Base-by-base conservation (phyloP, 2,888 invertebrate genomes). In the Deilephila elpenor region DNA sequence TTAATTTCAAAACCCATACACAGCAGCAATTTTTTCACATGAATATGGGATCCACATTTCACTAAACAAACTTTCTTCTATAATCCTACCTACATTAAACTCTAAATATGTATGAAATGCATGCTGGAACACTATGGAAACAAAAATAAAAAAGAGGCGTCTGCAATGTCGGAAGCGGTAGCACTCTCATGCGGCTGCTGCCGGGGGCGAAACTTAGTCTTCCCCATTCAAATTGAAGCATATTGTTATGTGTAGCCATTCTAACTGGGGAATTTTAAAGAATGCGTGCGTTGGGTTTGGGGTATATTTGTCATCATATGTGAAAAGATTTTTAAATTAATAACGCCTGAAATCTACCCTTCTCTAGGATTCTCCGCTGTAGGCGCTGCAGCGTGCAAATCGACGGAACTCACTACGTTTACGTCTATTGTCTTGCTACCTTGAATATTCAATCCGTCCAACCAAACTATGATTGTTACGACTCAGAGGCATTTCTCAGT, bases 141-240 rank as follows among this genome's bases (percentile, higher is more conserved):
- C 64, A 67, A 67, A 67, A 44, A 67, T 44, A 44, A 67, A 67
- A 67, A 67, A n/a, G 37, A 67, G 64, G 64, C 64, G 64, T 67
- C 64, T 67, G 64, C 64, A 44, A 67, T 67, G 64, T 67, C 64
- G 64, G 44, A 67, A 67, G 37, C 64, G 44, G 44, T 51, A 72
- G 32, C 72, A 62, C 72, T 72, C 53, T 64, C 62, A 67, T 64
- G 37, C 72, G 64, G 64, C 32, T 37, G 32, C 3, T 56, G 64
- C 64, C 59, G 64, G 32, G 56, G 72, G 56, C 59, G 59, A 72
- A 72, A 67, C 56, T 72, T 72, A 72, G 56, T 79, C 76, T 85
- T 86, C 88, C 84, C 83, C 84, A 76, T 83, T 67, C 86, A 88
- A 89, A 89, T 87, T 88, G 84, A 84, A 84, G 84, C 81, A 82